These are phyloP conservation scores for Brachymystax lenok DNA, from an alignment of 2,797 vertebrate species.

Conservation along the genomic window DNA sequence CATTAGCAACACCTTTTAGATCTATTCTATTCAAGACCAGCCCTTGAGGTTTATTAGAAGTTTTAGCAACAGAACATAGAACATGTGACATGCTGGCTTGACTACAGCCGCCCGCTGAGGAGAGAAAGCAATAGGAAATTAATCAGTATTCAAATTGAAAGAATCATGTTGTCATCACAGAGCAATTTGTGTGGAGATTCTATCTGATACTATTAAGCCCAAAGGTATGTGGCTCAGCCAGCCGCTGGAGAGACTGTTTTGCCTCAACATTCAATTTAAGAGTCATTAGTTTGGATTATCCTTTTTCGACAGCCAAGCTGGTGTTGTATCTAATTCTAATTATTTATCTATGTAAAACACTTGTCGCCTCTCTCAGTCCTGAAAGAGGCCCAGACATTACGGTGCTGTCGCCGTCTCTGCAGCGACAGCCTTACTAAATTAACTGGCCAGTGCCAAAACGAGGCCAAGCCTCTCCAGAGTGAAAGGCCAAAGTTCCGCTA, in stretches of 20 bases:
- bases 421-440: not conserved
- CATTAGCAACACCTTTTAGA: not conserved
- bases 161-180: conserved; percentile 57
- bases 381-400: not conserved
- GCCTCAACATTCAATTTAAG: conserved; percentile 54
- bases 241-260: conserved; percentile 4
- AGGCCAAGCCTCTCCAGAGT: not conserved
- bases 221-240: not conserved
- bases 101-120: not conserved
- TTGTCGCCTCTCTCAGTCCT: conserved; percentile 1
- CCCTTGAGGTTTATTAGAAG: not conserved
- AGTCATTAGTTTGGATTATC: conserved; percentile 72
- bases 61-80: not conserved
- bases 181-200: conserved; percentile 62
- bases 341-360: conserved; percentile 31
- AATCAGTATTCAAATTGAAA: conserved; percentile 51
- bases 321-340: conserved; percentile 19
- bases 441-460: not conserved
- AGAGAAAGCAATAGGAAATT: not conserved
- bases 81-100: not conserved
- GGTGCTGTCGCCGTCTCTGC: not conserved
- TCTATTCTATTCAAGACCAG: not conserved
- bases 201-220: conserved; percentile 22
- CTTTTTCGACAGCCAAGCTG: conserved; percentile 2
- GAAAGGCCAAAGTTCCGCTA: not conserved